Conservation (phyloP, 2,797 vertebrate genomes). For the Uromys caudimaculatus region DNA sequence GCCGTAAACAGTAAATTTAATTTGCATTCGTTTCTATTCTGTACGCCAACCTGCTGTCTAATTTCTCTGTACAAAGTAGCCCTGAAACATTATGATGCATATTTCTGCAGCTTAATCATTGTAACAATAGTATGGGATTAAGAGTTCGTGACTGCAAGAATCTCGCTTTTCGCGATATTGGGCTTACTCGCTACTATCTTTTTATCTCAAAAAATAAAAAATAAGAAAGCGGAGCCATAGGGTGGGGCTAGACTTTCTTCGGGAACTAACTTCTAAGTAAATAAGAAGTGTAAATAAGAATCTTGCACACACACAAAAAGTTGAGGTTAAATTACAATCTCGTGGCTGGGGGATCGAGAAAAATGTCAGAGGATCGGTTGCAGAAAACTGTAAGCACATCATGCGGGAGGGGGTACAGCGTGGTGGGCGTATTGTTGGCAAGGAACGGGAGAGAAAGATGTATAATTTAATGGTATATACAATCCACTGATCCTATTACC, state of each 20-base stretch:
- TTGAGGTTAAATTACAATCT: conserved; percentile 88
- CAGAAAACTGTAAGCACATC: conserved; percentile 90
- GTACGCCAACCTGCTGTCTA: conserved; percentile 83
- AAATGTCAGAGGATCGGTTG: conserved; percentile 88
- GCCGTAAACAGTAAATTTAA: conserved; percentile 80
- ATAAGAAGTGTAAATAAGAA: conserved; percentile 91
- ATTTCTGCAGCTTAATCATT: conserved; percentile 86
- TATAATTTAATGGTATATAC: conserved; percentile 95
- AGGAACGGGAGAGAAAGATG: conserved; percentile 93
- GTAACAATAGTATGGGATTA: conserved; percentile 89
- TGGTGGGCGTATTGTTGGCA: conserved; percentile 94
- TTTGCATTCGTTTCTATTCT: conserved; percentile 77
- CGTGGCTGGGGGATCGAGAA: conserved; percentile 80
- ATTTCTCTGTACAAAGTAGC: conserved; percentile 87
- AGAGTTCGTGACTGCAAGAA: conserved; percentile 87
- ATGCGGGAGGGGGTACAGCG: conserved; percentile 90
- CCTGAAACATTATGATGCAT: conserved; percentile 84
- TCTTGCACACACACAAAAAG: conserved; percentile 88
- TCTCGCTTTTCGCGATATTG: conserved; percentile 80
- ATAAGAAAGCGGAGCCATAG: conserved; percentile 86
- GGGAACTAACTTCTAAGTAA: conserved; percentile 92
- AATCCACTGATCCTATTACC: conserved; percentile 92
- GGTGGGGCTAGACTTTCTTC: conserved; percentile 86
- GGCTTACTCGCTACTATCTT: conserved; percentile 83
- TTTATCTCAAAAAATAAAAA: conserved; percentile 79